Percentiles rank a stretch among this genome's conserved stretches.
These are phyloP conservation scores for Sebastes vulpes DNA, from an alignment of 2,797 vertebrate species.

Conservation along the genomic window DNA sequence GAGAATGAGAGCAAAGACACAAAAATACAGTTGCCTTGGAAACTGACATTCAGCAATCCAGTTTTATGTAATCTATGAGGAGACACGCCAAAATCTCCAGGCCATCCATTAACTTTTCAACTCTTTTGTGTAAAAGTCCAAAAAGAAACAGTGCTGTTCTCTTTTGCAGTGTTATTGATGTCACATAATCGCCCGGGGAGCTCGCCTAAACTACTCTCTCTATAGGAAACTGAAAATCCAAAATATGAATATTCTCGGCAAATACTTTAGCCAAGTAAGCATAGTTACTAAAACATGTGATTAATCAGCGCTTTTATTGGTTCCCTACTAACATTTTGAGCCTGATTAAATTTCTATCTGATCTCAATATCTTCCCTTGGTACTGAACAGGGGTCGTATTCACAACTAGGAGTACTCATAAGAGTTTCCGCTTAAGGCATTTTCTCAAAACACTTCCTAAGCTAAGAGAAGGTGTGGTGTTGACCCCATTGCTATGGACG, in stretches of 20 bases:
- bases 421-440: not conserved
- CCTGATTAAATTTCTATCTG: not conserved
- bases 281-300: not conserved
- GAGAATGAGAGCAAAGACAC: constrained; percentile 52
- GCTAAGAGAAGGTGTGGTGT: not conserved
- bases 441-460: not conserved
- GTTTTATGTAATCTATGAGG: constrained; percentile 61
- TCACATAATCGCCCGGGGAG: not conserved
- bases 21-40: constrained; percentile 74
- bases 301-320: not conserved
- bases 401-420: not conserved
- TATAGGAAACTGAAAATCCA: not conserved
- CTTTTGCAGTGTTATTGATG: constrained; percentile 9
- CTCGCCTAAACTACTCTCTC: not conserved
- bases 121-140: constrained; percentile 21
- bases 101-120: constrained; percentile 60
- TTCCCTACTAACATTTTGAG: not conserved
- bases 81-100: constrained; percentile 46
- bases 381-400: not conserved
- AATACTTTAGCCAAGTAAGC: not conserved
- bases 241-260: not conserved
- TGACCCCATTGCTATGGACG: not conserved
- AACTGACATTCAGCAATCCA: constrained; percentile 63
- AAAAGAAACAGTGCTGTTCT: not conserved
- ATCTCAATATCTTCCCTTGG: not conserved